Base-by-base conservation (phyloP, 2,113 vertebrate species). In the Callaeas wilsoni region DNA sequence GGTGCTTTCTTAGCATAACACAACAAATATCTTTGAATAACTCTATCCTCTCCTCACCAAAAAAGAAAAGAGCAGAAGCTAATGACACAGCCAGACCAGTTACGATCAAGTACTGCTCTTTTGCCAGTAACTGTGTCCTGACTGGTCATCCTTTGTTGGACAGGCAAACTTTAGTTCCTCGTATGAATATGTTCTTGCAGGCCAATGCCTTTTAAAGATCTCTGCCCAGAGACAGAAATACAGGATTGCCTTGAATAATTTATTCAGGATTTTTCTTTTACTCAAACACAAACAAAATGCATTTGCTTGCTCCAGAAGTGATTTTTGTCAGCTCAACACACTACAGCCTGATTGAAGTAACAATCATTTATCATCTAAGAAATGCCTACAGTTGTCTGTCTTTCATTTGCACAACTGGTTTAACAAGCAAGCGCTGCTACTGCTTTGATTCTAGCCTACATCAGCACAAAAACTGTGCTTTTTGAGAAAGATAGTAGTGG, bases 131-230 rank as follows among this genome's bases (percentile, higher is more conserved):
- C 10, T 15, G 10, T 46, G 16, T n/a, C 42, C 68, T 84, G 53
- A 64, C 49, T 56, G 53, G 57, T 63, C 75, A 79, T 20, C 42
- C 46, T 84, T 35, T 25, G 20, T 23, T 76, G 37, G n/a, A 35
- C 68, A 80, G 29, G 14, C 10, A 91, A 74, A 16, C 16, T 80
- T 83, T 17, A 52, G 21, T 20, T 89, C 44, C 33, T 76, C 21
- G 29, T 3, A 57, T 6, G 7, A 70, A 65, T 9, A 6, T 0
- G 0, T 50, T 65, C 29, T 37, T 90, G 33, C 35, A 71, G 42
- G 27, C 32, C 0, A 2, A 75, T 22, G 17, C 15, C 33, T 91
- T 90, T 70, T 50, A 53, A 71, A 89, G 21, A 69, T 50, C 56
- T 41, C 71, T 76, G 63, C 42, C 13, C 39, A 33, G 26, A 55